phyloP scores from a whole-genome alignment of 2,113 vertebrate species.

The Colius striatus region DNA sequence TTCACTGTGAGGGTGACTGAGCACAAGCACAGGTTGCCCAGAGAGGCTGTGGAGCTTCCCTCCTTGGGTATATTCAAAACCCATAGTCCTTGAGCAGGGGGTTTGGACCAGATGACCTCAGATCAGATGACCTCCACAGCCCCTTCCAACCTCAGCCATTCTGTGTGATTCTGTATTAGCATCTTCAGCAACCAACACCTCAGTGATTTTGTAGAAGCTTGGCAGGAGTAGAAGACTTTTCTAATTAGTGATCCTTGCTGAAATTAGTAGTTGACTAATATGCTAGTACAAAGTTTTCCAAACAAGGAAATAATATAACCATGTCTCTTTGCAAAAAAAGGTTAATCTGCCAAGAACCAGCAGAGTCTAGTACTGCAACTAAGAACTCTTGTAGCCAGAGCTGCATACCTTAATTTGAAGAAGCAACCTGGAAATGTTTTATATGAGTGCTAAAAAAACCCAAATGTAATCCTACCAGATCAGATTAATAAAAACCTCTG shows the following conservation, averaged over 20 bases:
- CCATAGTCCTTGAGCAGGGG: not conserved
- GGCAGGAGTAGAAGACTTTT: not conserved
- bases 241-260: not conserved
- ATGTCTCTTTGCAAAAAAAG: not conserved
- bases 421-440: not conserved
- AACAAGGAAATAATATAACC: not conserved
- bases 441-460: not conserved
- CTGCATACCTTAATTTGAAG: not conserved
- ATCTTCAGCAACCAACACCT: no score
- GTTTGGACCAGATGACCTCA: not conserved
- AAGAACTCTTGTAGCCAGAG: not conserved
- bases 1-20: not conserved
- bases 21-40: not conserved
- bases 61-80: not conserved
- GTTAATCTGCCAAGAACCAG: not conserved
- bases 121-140: not conserved
- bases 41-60: not conserved
- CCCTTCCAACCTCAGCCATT: not conserved
- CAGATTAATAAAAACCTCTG: not conserved
- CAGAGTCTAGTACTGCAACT: not conserved
- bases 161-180: no score
- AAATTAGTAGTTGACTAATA: not conserved
- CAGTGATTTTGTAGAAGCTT: not conserved
- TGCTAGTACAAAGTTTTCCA: not conserved
- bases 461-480: not conserved